Percentiles rank a stretch among this genome's conserved stretches.
Conservation (phyloP, 2,797 vertebrate species). For the Mormyrops boulengeri region DNA sequence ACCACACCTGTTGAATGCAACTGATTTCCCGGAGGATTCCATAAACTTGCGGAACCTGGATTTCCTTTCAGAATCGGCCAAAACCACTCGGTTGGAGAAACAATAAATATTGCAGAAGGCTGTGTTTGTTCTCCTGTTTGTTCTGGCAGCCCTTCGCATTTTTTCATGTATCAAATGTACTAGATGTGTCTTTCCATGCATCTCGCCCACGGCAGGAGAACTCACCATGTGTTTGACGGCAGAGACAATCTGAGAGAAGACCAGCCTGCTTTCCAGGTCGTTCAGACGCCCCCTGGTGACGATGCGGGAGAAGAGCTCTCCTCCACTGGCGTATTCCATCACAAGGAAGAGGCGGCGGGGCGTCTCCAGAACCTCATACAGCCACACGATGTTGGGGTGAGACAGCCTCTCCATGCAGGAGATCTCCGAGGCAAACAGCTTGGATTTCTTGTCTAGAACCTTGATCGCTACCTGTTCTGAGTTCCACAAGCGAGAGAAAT, state of each 20-base stretch:
- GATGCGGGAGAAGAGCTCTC: slow-evolving; percentile 63
- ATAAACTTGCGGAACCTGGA: background rate
- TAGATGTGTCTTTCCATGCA: background rate
- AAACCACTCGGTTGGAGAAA: background rate
- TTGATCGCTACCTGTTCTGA: slow-evolving; percentile 66
- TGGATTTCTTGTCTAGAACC: slow-evolving; percentile 48
- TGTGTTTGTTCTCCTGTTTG: background rate
- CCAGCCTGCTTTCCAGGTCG: slow-evolving; percentile 58
- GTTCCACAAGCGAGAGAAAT: background rate
- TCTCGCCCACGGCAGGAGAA: background rate
- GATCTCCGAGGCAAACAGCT: slow-evolving; percentile 55
- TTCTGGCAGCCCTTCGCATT: background rate
- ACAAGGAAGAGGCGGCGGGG: slow-evolving; percentile 56
- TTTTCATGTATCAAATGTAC: background rate
- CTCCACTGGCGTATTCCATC: slow-evolving; percentile 63
- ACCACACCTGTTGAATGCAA: background rate
- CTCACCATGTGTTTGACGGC: slow-evolving; percentile 66
- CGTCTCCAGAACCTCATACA: slow-evolving; percentile 69
- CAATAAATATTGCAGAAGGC: background rate
- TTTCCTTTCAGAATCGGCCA: background rate
- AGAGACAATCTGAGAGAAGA: slow-evolving; percentile 63
- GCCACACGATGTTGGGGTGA: slow-evolving; percentile 62
- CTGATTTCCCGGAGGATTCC: background rate
- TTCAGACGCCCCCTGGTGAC: slow-evolving; percentile 60
- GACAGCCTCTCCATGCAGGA: slow-evolving; percentile 62